Evolutionary conservation across 2,113 vertebrate genomes (phyloP).

Genomic region (Micromys minutus): DNA sequence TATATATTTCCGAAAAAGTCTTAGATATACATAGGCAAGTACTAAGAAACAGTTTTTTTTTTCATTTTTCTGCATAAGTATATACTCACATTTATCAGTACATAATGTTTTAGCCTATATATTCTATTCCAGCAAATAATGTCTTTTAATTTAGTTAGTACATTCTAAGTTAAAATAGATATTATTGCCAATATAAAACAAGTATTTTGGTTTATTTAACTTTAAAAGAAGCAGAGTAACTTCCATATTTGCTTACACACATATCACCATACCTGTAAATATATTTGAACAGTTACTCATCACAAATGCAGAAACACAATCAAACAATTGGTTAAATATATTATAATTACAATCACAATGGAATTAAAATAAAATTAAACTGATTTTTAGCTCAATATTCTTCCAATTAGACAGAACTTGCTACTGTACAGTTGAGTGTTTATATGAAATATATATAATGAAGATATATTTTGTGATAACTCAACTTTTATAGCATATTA

Average conservation of each 20-base stretch:
- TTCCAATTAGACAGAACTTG: constrained; percentile 33
- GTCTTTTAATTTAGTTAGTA: neutral
- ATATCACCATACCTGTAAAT: neutral
- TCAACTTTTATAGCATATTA: constrained; percentile 11
- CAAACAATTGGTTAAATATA: neutral
- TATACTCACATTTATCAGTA: neutral
- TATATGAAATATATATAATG: constrained; percentile 51
- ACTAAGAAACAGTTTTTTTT: neutral
- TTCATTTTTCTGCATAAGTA: neutral
- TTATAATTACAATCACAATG: constrained; percentile 50
- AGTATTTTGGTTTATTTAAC: neutral
- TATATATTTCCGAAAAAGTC: neutral
- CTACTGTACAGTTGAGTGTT: constrained; percentile 10
- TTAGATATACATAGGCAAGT: neutral
- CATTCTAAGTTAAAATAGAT: neutral
- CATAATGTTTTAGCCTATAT: neutral
- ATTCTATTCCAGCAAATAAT: neutral
- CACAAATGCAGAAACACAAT: neutral
- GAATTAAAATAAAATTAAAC: constrained; percentile 39
- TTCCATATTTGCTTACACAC: neutral
- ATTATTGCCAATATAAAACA: neutral
- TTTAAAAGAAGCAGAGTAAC: neutral
- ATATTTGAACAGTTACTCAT: neutral
- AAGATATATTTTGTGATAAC: constrained; percentile 46
- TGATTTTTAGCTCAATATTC: constrained; percentile 42